Conservation (phyloP, 2,113 vertebrate species). For the Chunga burmeisteri region DNA sequence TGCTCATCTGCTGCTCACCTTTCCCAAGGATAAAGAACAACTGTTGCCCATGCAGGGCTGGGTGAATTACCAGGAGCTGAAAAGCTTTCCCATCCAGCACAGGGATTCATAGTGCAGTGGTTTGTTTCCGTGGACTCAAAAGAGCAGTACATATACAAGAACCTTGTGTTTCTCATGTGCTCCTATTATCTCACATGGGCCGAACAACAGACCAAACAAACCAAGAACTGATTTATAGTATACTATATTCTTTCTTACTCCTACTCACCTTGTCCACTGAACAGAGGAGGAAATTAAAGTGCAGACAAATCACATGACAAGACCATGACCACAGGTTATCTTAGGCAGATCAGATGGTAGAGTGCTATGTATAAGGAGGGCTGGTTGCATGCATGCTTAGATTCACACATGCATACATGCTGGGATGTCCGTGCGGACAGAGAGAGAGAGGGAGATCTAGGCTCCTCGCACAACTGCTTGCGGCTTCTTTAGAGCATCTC, state of each 20-base stretch:
- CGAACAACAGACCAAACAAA: neutral
- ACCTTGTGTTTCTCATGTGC: neutral
- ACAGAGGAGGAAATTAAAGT: neutral
- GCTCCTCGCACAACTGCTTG: neutral
- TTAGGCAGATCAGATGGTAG: neutral
- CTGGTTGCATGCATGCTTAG: neutral
- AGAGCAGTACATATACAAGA: neutral
- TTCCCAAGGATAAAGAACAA: neutral
- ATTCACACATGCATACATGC: rapidly evolving
- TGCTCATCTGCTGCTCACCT: neutral
- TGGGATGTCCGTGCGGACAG: neutral
- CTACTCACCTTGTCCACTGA: neutral
- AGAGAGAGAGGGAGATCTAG: neutral
- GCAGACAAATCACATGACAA: neutral
- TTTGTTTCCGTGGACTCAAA: neutral
- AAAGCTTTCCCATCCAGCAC: neutral
- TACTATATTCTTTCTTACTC: neutral
- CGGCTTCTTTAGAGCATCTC: neutral
- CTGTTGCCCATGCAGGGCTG: neutral
- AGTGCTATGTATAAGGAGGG: neutral
- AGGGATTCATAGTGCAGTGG: neutral
- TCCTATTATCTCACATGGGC: neutral
- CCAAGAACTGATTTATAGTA: neutral
- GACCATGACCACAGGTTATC: neutral
- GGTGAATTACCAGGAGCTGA: neutral